Evolutionary conservation across 2,113 vertebrate species (phyloP).

Genomic region (Neotoma lepida): DNA sequence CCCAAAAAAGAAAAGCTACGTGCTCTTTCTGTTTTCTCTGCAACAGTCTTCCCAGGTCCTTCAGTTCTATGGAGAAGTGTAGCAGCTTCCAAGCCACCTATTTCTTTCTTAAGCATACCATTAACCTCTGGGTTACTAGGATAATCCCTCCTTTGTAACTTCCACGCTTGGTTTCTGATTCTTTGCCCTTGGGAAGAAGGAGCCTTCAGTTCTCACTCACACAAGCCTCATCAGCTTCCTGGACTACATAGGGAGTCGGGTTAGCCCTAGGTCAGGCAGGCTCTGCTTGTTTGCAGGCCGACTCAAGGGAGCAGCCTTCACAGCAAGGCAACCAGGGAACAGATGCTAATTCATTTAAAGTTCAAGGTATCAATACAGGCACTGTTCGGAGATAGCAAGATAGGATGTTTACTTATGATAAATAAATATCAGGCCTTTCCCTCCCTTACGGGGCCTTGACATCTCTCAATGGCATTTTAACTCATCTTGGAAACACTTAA

Average conservation of each 20-base stretch:
- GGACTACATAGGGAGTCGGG: not conserved
- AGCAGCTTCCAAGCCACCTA: not conserved
- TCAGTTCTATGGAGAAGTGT: not conserved
- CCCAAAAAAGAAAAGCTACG: not conserved
- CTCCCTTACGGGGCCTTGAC: not conserved
- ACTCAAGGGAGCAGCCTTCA: not conserved
- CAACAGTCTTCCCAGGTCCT: not conserved
- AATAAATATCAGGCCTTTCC: conserved; percentile 22
- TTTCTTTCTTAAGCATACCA: conserved; percentile 7
- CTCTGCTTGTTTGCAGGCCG: not conserved
- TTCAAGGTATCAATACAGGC: not conserved
- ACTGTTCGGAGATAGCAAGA: conserved; percentile 11
- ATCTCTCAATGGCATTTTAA: conserved; percentile 17
- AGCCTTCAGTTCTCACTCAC: not conserved
- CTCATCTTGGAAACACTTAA: conserved; percentile 20
- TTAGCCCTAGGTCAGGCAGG: not conserved
- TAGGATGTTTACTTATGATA: conserved; percentile 6
- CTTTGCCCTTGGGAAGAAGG: not conserved
- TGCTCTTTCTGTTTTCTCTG: not conserved
- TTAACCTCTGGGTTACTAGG: not conserved
- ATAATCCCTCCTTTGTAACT: conserved; percentile 48
- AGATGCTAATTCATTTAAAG: conserved; percentile 14
- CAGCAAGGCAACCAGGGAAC: not conserved
- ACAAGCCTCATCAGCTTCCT: not conserved
- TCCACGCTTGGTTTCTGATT: not conserved